Conservation (phyloP, 2,113 vertebrate genomes). For the Labeo catla region DNA sequence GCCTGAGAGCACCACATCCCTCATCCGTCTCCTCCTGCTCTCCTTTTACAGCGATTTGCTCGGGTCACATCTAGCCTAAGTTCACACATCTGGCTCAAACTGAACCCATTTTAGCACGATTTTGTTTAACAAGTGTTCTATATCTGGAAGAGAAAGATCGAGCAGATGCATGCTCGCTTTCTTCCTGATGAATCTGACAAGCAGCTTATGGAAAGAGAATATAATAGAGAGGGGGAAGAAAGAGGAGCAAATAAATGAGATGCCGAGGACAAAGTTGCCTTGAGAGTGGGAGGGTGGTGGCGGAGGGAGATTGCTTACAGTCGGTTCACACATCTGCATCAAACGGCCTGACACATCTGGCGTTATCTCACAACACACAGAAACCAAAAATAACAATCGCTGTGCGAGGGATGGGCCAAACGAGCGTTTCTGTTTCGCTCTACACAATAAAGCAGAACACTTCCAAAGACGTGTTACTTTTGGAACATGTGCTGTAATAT, state of each 20-base stretch:
- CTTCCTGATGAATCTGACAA: constrained; percentile 43
- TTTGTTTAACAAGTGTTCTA: constrained; percentile 32
- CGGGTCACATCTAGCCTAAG: constrained; percentile 41
- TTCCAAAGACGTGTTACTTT: constrained; percentile 34
- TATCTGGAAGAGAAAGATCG: constrained; percentile 44
- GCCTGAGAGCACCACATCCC: constrained; percentile 36
- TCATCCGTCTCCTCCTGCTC: constrained; percentile 24
- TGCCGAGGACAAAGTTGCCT: constrained; percentile 1
- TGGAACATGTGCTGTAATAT: constrained; percentile 30
- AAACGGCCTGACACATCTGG: constrained; percentile 57
- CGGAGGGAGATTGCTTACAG: constrained; percentile 31
- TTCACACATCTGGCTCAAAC: constrained; percentile 40
- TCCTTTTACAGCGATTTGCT: constrained; percentile 11
- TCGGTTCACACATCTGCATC: constrained; percentile 58
- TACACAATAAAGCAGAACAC: constrained; percentile 5
- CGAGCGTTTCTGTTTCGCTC: constrained; percentile 12
- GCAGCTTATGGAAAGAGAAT: constrained; percentile 27
- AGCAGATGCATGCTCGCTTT: constrained; percentile 49
- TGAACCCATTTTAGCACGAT: constrained; percentile 26
- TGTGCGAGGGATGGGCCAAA: constrained; percentile 18
- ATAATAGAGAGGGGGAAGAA: constrained; percentile 2
- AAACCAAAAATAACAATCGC: constrained; percentile 55
- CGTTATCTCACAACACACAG: constrained; percentile 37
- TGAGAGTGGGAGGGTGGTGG: not conserved
- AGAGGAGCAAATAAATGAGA: constrained; percentile 20